phyloP scores from a whole-genome alignment of 2,797 vertebrate genomes.

The Oreochromis grahami region DNA sequence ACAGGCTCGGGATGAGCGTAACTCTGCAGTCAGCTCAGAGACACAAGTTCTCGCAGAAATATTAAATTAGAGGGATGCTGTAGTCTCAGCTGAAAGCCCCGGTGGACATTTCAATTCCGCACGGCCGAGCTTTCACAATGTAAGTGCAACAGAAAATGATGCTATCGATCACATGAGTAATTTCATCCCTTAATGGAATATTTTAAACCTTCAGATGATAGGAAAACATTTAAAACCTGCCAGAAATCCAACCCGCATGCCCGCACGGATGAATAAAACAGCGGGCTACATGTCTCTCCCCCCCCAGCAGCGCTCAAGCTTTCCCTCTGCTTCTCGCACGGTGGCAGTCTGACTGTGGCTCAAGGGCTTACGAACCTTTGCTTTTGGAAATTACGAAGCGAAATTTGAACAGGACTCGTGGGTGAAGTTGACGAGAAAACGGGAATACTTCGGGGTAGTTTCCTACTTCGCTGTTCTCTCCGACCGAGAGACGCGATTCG shows the following conservation, averaged over 20 bases:
- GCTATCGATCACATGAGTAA: not conserved
- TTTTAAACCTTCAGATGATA: not conserved
- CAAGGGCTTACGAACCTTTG: not conserved
- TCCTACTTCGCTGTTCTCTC: not conserved
- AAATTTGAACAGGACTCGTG: not conserved
- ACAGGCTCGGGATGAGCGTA: not conserved
- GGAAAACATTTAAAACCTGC: not conserved
- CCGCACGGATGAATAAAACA: slow-evolving; percentile 25
- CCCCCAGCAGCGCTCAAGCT: slow-evolving; percentile 4
- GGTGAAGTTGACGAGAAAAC: not conserved
- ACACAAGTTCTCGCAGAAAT: not conserved
- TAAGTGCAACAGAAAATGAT: not conserved
- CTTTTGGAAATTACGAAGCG: not conserved
- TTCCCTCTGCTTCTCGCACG: slow-evolving; percentile 53
- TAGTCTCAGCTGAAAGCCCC: not conserved
- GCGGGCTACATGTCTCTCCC: not conserved
- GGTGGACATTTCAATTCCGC: not conserved
- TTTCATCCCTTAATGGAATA: not conserved
- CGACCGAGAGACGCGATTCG: not conserved
- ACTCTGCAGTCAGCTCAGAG: not conserved
- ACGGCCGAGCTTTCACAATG: not conserved
- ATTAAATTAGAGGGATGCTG: not conserved
- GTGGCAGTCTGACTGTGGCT: slow-evolving; percentile 58
- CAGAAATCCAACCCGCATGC: slow-evolving; percentile 10
- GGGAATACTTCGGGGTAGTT: not conserved